Evolutionary conservation across 2,888 invertebrate genomes (phyloP).

Genomic region (Cephus pygmeus): DNA sequence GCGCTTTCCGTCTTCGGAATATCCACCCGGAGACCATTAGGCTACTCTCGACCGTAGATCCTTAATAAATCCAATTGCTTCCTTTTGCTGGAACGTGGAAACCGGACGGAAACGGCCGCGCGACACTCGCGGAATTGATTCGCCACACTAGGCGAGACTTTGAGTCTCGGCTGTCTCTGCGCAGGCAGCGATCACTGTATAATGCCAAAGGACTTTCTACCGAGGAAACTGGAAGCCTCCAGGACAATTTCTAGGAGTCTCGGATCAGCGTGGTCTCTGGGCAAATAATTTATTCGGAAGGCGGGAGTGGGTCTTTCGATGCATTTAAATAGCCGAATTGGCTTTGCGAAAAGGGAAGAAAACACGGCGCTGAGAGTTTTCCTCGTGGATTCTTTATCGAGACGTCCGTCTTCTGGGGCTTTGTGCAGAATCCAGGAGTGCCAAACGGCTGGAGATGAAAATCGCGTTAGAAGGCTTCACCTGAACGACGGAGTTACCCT

Average conservation of each 20-base stretch:
- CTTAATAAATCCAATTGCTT: not conserved
- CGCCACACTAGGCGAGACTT: not conserved
- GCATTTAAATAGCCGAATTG: not conserved
- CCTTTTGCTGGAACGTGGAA: not conserved
- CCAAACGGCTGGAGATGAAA: not conserved
- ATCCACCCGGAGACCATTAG: not conserved
- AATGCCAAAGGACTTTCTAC: not conserved
- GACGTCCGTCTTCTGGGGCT: not conserved
- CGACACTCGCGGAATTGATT: not conserved
- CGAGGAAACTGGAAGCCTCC: not conserved
- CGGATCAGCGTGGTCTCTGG: not conserved
- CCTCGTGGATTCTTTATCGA: not conserved
- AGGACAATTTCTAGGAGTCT: not conserved
- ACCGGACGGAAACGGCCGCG: not conserved
- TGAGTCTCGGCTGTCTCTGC: not conserved
- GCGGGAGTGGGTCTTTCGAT: not conserved
- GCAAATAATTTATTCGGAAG: not conserved
- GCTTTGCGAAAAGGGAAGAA: not conserved
- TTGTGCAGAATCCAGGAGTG: not conserved
- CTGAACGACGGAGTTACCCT: not conserved
- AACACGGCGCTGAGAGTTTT: not conserved
- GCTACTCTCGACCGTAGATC: not conserved
- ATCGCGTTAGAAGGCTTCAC: not conserved
- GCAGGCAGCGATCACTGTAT: not conserved
- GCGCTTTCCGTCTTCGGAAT: not conserved